Conservation (phyloP, 2,113 vertebrate genomes). For the Mus spicilegus region DNA sequence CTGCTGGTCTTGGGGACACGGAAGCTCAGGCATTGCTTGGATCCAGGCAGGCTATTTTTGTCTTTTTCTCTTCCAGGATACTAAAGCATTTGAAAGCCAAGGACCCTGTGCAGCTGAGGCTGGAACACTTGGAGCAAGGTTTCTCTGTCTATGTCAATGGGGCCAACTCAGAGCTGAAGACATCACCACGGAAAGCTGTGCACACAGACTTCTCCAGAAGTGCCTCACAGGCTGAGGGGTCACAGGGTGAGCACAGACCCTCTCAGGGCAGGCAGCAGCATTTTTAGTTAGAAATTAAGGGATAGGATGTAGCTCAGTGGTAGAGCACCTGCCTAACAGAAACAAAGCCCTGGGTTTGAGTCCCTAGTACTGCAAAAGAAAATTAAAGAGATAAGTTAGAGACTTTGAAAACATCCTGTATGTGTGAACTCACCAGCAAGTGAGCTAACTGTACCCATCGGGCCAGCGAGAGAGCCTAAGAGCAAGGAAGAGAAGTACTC, state of each 20-base stretch:
- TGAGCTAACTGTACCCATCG: neutral
- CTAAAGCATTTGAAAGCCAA: slow-evolving; percentile 90
- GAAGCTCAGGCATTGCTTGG: neutral
- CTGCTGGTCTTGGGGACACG: neutral
- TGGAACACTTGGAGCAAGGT: slow-evolving; percentile 94
- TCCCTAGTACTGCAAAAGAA: neutral
- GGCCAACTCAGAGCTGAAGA: slow-evolving; percentile 91
- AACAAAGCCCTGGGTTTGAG: neutral
- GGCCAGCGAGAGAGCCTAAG: neutral
- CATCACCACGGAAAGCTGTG: slow-evolving; percentile 75
- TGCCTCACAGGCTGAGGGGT: slow-evolving; percentile 77
- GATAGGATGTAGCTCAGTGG: neutral
- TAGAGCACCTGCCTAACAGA: neutral
- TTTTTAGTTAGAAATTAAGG: neutral
- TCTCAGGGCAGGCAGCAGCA: neutral
- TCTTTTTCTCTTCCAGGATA: slow-evolving; percentile 86
- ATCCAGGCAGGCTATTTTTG: neutral
- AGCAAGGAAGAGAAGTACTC: neutral
- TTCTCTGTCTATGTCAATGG: slow-evolving; percentile 98
- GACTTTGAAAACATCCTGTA: neutral
- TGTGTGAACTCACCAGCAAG: neutral
- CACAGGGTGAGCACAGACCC: slow-evolving; percentile 86
- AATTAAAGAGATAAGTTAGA: neutral
- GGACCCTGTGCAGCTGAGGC: slow-evolving; percentile 87
- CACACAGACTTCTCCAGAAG: slow-evolving; percentile 74